phyloP scores from a whole-genome alignment of 1,140 invertebrate species.

The Cardiocondyla obscurior region DNA sequence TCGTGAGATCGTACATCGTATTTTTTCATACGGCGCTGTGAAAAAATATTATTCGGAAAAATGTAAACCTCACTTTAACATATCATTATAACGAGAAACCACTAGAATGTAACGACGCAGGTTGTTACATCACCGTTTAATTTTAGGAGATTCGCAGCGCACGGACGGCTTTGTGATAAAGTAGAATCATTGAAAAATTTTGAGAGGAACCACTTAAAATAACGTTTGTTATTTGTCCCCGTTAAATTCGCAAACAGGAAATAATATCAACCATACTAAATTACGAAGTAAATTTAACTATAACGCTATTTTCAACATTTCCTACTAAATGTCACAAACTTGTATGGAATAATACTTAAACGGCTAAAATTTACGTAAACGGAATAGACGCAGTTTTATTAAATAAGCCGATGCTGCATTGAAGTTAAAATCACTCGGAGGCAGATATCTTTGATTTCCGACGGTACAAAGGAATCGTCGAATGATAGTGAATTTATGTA shows the following conservation, averaged over 20 bases:
- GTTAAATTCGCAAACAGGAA: not conserved
- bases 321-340: not conserved
- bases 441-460: not conserved
- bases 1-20: not conserved
- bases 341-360: not conserved
- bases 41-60: conserved; percentile 39
- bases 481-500: not conserved
- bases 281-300: not conserved
- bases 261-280: not conserved
- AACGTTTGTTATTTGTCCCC: not conserved
- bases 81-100: conserved; percentile 12
- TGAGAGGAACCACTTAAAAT: conserved; percentile 7
- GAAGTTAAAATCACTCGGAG: not conserved
- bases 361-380: not conserved
- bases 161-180: conserved; percentile 13
- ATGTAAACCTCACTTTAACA: conserved; percentile 22
- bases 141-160: conserved; percentile 30
- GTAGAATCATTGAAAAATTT: conserved; percentile 14
- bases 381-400: not conserved
- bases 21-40: not conserved
- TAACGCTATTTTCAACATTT: not conserved
- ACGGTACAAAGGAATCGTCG: not conserved
- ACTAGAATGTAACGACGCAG: not conserved
- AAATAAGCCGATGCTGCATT: not conserved
- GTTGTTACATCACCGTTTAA: conserved; percentile 11